A percentile compares a stretch with the other conserved stretches of the same genome.
phyloP scores from a whole-genome alignment of 2,113 vertebrate species.

The Taurulus bubalis region DNA sequence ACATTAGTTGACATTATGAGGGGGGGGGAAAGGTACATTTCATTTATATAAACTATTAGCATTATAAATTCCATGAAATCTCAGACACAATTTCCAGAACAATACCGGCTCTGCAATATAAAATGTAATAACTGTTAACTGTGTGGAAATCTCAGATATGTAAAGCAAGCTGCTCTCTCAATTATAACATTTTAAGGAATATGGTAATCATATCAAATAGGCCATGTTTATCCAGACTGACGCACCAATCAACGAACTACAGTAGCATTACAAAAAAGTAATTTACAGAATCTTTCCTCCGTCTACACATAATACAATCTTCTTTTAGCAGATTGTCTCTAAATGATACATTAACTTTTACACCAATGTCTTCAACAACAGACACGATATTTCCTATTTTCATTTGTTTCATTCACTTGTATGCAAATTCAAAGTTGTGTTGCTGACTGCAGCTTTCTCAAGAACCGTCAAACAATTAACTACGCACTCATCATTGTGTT shows the following conservation, averaged over 20 bases:
- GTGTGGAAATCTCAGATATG: neutral
- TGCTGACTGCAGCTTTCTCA: too few relatives aligned
- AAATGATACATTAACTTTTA: neutral
- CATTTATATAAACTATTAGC: neutral
- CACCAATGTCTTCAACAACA: too few relatives aligned
- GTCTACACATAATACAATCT: neutral
- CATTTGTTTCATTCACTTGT: too few relatives aligned
- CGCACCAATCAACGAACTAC: neutral
- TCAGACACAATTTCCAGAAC: constrained; percentile 1
- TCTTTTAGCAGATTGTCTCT: neutral
- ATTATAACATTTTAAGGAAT: neutral
- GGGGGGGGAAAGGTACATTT: neutral
- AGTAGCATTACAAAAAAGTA: neutral
- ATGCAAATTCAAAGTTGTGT: too few relatives aligned
- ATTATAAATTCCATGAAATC: constrained; percentile 9
- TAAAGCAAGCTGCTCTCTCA: neutral
- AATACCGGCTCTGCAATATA: neutral
- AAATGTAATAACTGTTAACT: neutral
- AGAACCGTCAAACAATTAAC: too few relatives aligned
- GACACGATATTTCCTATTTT: too few relatives aligned
- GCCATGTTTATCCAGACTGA: neutral
- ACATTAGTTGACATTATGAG: neutral
- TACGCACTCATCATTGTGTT: too few relatives aligned
- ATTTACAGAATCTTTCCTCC: neutral
- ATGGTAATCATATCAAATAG: neutral